Percentiles rank a stretch among this genome's conserved stretches.
Evolutionary conservation across 2,888 invertebrate species (phyloP).

Genomic region (Dryococelus australis): DNA sequence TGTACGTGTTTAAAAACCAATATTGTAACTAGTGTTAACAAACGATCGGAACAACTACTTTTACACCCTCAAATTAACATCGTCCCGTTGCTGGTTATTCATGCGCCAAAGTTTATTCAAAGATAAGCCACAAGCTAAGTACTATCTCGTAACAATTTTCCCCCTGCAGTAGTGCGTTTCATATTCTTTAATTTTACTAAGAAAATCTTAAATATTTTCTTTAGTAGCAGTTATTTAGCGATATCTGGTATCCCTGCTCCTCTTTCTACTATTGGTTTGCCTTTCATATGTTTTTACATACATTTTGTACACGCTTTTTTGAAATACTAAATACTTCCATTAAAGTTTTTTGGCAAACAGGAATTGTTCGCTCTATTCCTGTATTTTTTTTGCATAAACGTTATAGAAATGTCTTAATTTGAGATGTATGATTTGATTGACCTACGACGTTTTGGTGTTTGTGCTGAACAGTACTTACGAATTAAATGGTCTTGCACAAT

Average conservation of each 20-base stretch:
- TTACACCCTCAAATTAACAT: neutral
- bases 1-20: neutral
- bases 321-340: neutral
- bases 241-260: neutral
- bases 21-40: neutral
- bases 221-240: neutral
- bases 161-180: neutral
- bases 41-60: neutral
- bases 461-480: neutral
- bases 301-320: neutral
- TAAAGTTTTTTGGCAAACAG: neutral
- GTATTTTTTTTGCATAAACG: neutral
- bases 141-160: neutral
- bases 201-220: neutral
- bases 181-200: neutral
- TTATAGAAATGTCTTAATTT: neutral
- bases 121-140: constrained; percentile 3
- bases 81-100: neutral
- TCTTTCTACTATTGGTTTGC: neutral
- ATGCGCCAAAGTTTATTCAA: neutral
- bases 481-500: neutral
- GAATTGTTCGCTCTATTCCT: neutral
- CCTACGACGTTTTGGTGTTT: neutral
- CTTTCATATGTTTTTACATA: neutral
- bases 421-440: neutral